Percentiles rank a stretch among this genome's conserved stretches.
Conservation (phyloP, 2,113 vertebrate genomes). For the Opisthocomus hoazin region DNA sequence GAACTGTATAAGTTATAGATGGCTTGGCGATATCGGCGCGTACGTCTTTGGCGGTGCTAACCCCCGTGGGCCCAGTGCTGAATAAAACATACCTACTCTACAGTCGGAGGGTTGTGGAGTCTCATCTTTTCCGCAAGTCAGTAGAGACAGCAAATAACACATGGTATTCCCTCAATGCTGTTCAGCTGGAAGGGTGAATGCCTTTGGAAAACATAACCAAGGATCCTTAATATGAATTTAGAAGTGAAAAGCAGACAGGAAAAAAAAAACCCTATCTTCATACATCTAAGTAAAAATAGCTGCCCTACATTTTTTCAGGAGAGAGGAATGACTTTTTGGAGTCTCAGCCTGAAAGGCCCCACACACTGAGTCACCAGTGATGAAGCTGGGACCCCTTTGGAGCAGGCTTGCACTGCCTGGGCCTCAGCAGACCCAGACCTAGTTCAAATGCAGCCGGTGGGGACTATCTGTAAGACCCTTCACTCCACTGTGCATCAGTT, state of each 20-base stretch:
- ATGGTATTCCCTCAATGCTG: background rate
- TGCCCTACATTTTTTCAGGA: background rate
- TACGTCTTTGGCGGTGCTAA: too few relatives aligned
- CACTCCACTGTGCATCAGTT: background rate
- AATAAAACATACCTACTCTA: too few relatives aligned
- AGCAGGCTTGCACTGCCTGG: background rate
- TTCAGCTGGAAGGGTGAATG: background rate
- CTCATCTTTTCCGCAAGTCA: too few relatives aligned
- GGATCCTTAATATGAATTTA: background rate
- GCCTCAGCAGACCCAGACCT: background rate
- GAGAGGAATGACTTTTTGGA: background rate
- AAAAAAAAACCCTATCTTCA: background rate
- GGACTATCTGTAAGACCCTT: background rate
- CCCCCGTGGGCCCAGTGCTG: too few relatives aligned
- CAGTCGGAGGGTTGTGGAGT: too few relatives aligned
- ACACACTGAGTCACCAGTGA: background rate
- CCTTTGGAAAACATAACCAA: background rate
- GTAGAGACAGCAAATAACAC: background rate
- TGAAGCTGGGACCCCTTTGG: background rate
- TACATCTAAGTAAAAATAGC: constrained; percentile 2
- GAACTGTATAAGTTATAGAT: too few relatives aligned
- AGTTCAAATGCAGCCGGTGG: background rate
- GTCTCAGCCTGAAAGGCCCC: background rate
- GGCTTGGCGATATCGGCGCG: too few relatives aligned
- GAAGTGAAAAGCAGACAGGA: background rate